A percentile compares a stretch with the other conserved stretches of the same genome.
These are phyloP conservation scores for Physella acuta DNA, from an alignment of 1,140 invertebrate species.

Conservation along the genomic window DNA sequence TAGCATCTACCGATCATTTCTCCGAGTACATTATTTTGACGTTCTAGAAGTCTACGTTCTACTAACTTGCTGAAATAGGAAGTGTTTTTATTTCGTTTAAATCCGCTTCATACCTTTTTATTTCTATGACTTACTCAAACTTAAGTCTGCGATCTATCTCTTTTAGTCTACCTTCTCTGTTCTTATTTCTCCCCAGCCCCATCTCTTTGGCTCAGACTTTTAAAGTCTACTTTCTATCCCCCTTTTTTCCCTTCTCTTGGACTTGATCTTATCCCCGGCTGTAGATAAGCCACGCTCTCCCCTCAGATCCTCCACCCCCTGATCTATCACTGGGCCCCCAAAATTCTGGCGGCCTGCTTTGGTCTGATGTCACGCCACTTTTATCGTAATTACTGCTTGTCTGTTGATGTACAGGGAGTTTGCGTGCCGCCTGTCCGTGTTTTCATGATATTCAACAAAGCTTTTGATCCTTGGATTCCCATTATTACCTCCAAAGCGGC, in stretches of 20 bases:
- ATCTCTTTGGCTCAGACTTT: neutral
- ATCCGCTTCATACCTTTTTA: no score
- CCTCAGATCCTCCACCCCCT: neutral
- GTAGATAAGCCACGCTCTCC: neutral
- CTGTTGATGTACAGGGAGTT: neutral
- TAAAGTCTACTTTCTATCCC: neutral
- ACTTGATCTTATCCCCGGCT: neutral
- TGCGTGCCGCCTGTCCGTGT: neutral
- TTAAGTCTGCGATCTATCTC: no score
- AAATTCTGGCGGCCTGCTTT: neutral
- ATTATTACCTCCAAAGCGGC: neutral
- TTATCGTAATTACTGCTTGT: conserved; percentile 11
- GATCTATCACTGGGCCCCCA: neutral
- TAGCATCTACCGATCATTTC: no score
- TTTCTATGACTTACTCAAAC: no score
- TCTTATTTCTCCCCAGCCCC: neutral
- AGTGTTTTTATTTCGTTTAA: no score
- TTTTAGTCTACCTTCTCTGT: neutral
- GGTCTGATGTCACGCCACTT: neutral
- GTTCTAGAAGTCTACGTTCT: no score
- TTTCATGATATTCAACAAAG: neutral
- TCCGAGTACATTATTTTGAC: no score
- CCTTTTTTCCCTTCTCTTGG: neutral
- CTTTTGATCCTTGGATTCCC: conserved; percentile 4
- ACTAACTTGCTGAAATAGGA: no score